phyloP scores from a whole-genome alignment of 2,113 vertebrate genomes.

The Brachionichthys hirsutus region DNA sequence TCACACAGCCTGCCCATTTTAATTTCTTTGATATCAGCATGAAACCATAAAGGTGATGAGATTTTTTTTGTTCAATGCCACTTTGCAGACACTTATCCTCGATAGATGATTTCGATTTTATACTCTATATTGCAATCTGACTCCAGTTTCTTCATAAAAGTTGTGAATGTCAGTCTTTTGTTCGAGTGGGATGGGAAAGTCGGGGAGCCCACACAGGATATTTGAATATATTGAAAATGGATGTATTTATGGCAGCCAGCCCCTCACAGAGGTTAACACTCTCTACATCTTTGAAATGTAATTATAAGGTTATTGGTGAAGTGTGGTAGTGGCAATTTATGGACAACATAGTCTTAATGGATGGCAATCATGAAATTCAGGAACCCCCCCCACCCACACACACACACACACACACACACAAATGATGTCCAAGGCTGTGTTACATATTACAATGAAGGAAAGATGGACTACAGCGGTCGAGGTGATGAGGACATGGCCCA shows the following conservation, averaged over 20 bases:
- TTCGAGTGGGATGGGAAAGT: background rate
- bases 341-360: constrained; percentile 45
- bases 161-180: too few relatives aligned
- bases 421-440: constrained; percentile 46
- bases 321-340: constrained; percentile 61
- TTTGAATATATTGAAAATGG: background rate
- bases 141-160: too few relatives aligned
- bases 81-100: too few relatives aligned
- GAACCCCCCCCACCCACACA: too few relatives aligned
- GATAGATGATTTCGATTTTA: too few relatives aligned
- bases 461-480: constrained; percentile 13
- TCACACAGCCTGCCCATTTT: background rate
- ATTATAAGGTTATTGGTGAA: constrained; percentile 69
- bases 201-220: background rate
- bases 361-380: constrained; percentile 23
- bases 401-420: background rate
- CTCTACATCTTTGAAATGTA: constrained; percentile 67
- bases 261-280: constrained; percentile 61
- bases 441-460: constrained; percentile 36
- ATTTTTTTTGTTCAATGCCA: constrained; percentile 1
- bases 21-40: background rate
- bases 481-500: constrained; percentile 33
- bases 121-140: too few relatives aligned
- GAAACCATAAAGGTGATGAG: background rate
- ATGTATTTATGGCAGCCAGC: constrained; percentile 49